These are phyloP conservation scores for Calyptommatus sinebrachiatus DNA, from an alignment of 2,113 vertebrate species.

Conservation along the genomic window DNA sequence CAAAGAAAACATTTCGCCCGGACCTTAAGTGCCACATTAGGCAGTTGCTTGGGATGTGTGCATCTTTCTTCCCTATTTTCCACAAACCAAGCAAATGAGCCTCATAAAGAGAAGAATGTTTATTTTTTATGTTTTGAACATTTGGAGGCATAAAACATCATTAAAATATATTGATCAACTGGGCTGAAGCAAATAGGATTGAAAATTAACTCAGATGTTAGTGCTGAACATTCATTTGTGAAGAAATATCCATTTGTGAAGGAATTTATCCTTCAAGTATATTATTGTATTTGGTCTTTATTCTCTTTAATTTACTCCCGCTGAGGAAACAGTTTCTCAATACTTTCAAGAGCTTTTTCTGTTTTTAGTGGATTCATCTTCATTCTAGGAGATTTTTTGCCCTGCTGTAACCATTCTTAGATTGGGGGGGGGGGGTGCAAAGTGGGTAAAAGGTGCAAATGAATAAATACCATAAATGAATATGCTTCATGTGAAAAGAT, in stretches of 20 bases:
- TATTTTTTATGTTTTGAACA: slow-evolving; percentile 32
- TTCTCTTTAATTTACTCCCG: too few relatives aligned
- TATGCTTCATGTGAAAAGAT: too few relatives aligned
- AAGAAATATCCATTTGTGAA: background rate
- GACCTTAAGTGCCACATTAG: slow-evolving; percentile 24
- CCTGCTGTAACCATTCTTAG: too few relatives aligned
- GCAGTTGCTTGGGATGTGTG: background rate
- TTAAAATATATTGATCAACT: slow-evolving; percentile 51
- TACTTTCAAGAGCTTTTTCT: too few relatives aligned
- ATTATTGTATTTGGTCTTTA: background rate
- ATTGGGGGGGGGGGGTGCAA: too few relatives aligned
- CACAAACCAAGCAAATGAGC: slow-evolving; percentile 47
- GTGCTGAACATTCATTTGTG: slow-evolving; percentile 7
- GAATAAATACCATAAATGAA: too few relatives aligned
- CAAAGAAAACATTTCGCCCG: slow-evolving; percentile 35
- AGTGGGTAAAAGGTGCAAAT: too few relatives aligned
- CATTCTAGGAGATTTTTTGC: too few relatives aligned
- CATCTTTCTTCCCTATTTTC: background rate
- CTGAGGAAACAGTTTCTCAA: background rate
- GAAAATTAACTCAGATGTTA: slow-evolving; percentile 41
- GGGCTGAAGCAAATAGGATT: slow-evolving; percentile 37
- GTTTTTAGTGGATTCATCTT: too few relatives aligned
- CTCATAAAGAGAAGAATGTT: slow-evolving; percentile 25
- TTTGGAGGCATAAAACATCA: slow-evolving; percentile 14
- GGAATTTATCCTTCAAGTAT: slow-evolving; percentile 2